Conservation (phyloP, 2,113 vertebrate genomes). For the Pelobates fuscus region DNA sequence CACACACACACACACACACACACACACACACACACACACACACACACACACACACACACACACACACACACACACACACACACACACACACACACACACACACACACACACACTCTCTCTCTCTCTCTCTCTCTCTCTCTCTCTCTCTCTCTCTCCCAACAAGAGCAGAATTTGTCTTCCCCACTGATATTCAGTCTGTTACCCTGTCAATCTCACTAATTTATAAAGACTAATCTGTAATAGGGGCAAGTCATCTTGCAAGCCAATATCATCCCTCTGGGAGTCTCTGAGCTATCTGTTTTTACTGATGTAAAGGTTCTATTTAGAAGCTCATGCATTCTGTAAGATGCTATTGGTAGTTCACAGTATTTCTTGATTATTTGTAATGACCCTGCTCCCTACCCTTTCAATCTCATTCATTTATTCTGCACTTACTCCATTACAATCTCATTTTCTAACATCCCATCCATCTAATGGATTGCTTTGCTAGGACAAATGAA, state of each 20-base stretch:
- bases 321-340: neutral
- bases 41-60: too few relatives aligned
- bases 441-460: slow-evolving; percentile 4
- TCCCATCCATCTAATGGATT: slow-evolving; percentile 10
- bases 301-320: neutral
- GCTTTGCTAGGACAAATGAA: slow-evolving; percentile 4
- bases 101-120: too few relatives aligned
- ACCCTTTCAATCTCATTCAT: slow-evolving; percentile 21
- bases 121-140: too few relatives aligned
- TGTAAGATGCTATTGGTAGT: neutral
- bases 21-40: too few relatives aligned
- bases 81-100: too few relatives aligned
- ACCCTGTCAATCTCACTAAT: too few relatives aligned
- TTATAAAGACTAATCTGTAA: too few relatives aligned
- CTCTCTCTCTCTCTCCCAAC: too few relatives aligned
- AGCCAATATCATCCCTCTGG: neutral
- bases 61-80: too few relatives aligned
- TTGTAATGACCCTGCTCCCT: neutral
- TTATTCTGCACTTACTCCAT: neutral
- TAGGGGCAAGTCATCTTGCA: neutral
- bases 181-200: neutral
- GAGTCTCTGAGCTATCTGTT: neutral
- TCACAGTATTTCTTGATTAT: neutral
- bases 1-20: too few relatives aligned
- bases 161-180: neutral